These are phyloP conservation scores for Melanotaenia duboulayi DNA, from an alignment of 2,113 vertebrate genomes.

Conservation along the genomic window DNA sequence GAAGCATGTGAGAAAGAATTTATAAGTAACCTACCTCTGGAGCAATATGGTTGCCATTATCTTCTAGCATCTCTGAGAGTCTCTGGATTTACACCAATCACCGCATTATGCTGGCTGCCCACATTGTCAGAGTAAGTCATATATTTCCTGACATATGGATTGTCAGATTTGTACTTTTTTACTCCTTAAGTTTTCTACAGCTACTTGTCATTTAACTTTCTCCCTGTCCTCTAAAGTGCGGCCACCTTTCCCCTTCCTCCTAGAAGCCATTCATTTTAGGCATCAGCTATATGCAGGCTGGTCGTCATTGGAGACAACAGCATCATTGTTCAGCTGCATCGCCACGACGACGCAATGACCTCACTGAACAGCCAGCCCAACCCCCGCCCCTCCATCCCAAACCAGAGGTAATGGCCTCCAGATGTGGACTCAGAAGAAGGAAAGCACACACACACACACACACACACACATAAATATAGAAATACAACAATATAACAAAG, in stretches of 20 bases:
- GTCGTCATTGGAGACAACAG: constrained; percentile 71
- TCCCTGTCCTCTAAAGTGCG: neutral
- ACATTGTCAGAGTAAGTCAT: constrained; percentile 3
- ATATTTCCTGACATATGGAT: constrained; percentile 52
- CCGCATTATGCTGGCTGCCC: constrained; percentile 14
- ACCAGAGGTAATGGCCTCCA: constrained; percentile 78
- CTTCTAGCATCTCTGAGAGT: constrained; percentile 3
- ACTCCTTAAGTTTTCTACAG: neutral
- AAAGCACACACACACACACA: constrained; percentile 34
- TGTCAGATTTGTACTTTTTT: constrained; percentile 31
- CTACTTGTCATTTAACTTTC: constrained; percentile 6
- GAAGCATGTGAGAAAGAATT: neutral
- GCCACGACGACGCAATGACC: constrained; percentile 74
- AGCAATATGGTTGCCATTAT: neutral
- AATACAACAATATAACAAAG: constrained; percentile 55
- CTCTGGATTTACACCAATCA: constrained; percentile 35
- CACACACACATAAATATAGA: constrained; percentile 10
- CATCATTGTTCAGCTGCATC: constrained; percentile 78
- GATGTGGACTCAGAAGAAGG: constrained; percentile 70
- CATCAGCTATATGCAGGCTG: constrained; percentile 31
- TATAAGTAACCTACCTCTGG: neutral
- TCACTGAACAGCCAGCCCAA: constrained; percentile 71
- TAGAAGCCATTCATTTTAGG: constrained; percentile 18
- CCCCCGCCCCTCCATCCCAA: constrained; percentile 35
- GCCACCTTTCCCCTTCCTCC: neutral